phyloP scores from a whole-genome alignment of 2,113 vertebrate genomes.

The Scytalopus superciliaris region DNA sequence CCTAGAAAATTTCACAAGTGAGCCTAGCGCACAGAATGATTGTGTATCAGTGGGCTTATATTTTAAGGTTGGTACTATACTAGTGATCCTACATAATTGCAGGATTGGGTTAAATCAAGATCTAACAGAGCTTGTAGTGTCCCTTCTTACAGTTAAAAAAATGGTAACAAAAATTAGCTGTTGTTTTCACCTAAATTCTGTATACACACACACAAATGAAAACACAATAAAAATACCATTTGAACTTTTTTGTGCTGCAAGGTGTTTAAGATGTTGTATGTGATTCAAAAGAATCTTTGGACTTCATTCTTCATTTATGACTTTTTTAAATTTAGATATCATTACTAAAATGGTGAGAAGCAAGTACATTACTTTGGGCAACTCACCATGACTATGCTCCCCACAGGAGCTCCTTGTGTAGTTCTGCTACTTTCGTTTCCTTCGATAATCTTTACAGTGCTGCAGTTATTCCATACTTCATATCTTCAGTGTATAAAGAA shows the following conservation, averaged over 20 bases:
- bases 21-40: not conserved
- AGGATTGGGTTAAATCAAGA: not conserved
- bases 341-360: not conserved
- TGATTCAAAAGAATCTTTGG: not conserved
- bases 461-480: not conserved
- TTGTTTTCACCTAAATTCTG: not conserved
- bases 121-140: not conserved
- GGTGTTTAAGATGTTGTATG: not conserved
- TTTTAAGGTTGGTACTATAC: not conserved
- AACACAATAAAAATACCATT: not conserved
- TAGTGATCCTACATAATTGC: not conserved
- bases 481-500: not conserved
- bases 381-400: not conserved
- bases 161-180: not conserved
- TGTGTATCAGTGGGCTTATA: not conserved
- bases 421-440: not conserved
- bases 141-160: not conserved
- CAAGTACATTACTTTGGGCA: not conserved
- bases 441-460: not conserved
- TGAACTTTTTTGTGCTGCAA: fast-evolving
- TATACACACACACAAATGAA: not conserved
- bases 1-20: not conserved
- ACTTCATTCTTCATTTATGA: not conserved
- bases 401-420: not conserved
- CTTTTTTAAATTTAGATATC: not conserved